Conservation (phyloP, 1,140 invertebrate genomes). For the Procambarus virginalis region DNA sequence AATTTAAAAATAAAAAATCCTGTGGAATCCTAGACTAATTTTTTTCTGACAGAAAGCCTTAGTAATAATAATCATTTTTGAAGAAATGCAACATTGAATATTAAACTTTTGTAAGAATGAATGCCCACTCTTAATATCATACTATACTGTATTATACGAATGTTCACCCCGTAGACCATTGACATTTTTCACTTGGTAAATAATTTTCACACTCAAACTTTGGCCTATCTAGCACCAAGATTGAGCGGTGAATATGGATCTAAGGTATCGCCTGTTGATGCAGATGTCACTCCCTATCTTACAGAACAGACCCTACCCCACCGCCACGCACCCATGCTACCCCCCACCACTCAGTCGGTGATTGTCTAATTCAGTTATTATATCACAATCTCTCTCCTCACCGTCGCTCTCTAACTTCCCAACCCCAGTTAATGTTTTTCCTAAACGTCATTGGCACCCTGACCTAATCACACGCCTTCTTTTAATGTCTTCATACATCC, state of each 20-base stretch:
- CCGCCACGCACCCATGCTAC: no score
- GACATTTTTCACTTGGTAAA: not conserved
- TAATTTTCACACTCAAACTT: not conserved
- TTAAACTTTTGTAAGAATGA: not conserved
- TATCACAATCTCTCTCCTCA: slow-evolving; percentile 13
- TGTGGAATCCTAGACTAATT: no score
- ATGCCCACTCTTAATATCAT: no score
- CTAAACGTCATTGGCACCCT: not conserved
- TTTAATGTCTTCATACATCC: no score
- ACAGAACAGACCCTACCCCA: no score
- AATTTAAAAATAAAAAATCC: no score
- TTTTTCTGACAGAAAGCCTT: no score
- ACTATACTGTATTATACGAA: no score
- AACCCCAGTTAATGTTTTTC: slow-evolving; percentile 44
- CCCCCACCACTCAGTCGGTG: slow-evolving; percentile 50
- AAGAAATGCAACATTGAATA: not conserved
- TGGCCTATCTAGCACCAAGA: slow-evolving; percentile 55
- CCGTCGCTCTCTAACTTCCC: no score
- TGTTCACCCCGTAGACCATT: not conserved
- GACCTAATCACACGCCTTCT: not conserved
- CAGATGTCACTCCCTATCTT: slow-evolving; percentile 58
- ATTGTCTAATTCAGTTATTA: slow-evolving; percentile 33
- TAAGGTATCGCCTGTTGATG: slow-evolving; percentile 48
- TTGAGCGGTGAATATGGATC: slow-evolving; percentile 52
- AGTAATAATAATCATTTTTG: not conserved